Evolutionary conservation across 2,888 invertebrate genomes (phyloP), one percentile per base, ranked within the genome.

Genomic region (Cordylochernes scorpioides): DNA sequence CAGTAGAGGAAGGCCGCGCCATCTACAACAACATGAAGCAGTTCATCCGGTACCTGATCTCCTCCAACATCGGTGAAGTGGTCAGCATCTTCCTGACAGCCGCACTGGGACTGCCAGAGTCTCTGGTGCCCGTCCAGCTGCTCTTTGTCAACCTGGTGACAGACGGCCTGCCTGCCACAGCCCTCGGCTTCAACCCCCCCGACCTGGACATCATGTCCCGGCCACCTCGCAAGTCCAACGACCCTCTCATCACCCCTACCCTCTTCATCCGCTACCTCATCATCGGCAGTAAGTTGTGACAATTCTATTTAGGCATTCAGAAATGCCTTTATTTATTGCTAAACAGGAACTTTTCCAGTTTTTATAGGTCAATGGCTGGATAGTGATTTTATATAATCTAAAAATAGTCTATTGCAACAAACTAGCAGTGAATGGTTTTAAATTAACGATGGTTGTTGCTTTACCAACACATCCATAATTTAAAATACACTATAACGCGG

Each of bases 1-100:
- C 97, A 46, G 94, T 97, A 57, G 94, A 97, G 58, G 94, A 97
- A 65, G 91, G 97, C 52, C 82, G 97, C 53, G 94, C 97, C 55
- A 99, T 99, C 61, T 99, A 99, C 68, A 97, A 94, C 67, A 99
- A 99, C 72, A 99, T 97, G 97, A 99, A 99, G 60, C 97, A 99
- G 62, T 99, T 99, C 62, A 99, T 99, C 61, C 84, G 97, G 51
- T 99, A 99, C 58, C 68, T 99, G 52, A 99, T 99, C 59, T 97
- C 94, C 26, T 99, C 97, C 50, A 99, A 99, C 66, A 88, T 99
- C 60, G 97, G 97, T 62, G 97, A 99, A 60, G 69, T 69, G 45
- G 63, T 64, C 46, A 61, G 62, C 55, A 99, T 99, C 62, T 99
- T 99, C 71, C 63, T 99, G 62, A 99, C 97, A 36, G 97, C 97